phyloP scores from a whole-genome alignment of 2,888 invertebrate genomes.

The Ecliptopera silaceata region DNA sequence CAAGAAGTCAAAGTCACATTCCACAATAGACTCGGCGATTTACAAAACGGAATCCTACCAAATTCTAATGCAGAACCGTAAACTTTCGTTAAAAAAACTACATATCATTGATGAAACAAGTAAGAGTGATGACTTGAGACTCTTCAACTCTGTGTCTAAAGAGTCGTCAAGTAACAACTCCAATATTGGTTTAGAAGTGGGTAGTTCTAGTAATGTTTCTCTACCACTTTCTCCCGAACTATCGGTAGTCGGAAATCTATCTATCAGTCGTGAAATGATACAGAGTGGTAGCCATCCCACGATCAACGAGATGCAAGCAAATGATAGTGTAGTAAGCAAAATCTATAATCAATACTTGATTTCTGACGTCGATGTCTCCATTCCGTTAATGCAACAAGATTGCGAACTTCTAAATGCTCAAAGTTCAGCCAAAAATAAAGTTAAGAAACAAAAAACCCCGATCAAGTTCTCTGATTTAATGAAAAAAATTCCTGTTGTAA shows the following conservation, averaged over 20 bases:
- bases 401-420: conserved; percentile 45
- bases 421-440: conserved; percentile 13
- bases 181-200: conserved; percentile 28
- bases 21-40: conserved; percentile 48
- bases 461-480: conserved; percentile 36
- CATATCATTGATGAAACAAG: conserved; percentile 56
- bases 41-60: conserved; percentile 70
- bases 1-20: conserved; percentile 28
- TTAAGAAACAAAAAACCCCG: conserved; percentile 45
- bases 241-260: conserved; percentile 71
- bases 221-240: conserved; percentile 69
- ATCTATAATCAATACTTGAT: conserved; percentile 52
- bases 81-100: conserved; percentile 38
- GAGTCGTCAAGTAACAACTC: conserved; percentile 21
- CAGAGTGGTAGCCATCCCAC: conserved; percentile 42
- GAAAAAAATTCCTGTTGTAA: conserved; percentile 50
- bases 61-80: conserved; percentile 51
- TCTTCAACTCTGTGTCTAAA: conserved; percentile 31
- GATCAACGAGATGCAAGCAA: conserved; percentile 49
- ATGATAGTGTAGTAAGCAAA: conserved; percentile 31
- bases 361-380: conserved; percentile 54
- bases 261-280: conserved; percentile 55
- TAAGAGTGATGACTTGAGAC: conserved; percentile 33
- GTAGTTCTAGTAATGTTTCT: conserved; percentile 63
- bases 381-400: conserved; percentile 65